Evolutionary conservation across 2,797 vertebrate genomes (phyloP).

Genomic region (Crocodylus rhombifer): DNA sequence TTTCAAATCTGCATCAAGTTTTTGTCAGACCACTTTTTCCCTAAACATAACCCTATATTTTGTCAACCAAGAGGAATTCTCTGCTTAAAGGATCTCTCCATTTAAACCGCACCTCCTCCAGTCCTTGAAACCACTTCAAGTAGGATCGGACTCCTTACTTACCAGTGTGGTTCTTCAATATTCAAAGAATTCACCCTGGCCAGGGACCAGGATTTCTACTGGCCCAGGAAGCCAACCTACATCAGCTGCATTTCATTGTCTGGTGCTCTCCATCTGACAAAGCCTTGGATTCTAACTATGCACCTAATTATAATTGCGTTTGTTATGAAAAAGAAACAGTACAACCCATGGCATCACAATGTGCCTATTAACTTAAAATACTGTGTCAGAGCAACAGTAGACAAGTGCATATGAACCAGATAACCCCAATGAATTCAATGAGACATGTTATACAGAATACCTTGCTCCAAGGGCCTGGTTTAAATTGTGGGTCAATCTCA

Average conservation of each 20-base stretch:
- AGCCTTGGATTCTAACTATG: neutral
- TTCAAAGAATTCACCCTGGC: constrained; percentile 8
- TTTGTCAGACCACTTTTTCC: neutral
- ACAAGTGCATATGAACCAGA: neutral
- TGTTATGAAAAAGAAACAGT: neutral
- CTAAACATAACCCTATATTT: constrained; percentile 29
- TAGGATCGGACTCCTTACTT: neutral
- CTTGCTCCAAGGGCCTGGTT: neutral
- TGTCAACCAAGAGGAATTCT: constrained; percentile 46
- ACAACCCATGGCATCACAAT: rapidly evolving
- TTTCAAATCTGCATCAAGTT: neutral
- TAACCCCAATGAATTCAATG: neutral
- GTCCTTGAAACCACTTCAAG: constrained; percentile 19
- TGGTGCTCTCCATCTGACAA: neutral
- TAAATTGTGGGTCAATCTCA: no score
- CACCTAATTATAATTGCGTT: neutral
- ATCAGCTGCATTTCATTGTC: neutral
- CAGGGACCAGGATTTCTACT: neutral
- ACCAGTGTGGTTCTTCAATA: neutral
- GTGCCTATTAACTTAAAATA: neutral
- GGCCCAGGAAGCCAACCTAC: neutral
- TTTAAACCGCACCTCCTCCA: constrained; percentile 8
- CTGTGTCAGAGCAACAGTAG: neutral
- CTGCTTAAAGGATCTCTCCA: neutral
- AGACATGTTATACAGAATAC: rapidly evolving